A percentile compares a stretch with the other conserved stretches of the same genome.
Evolutionary conservation across 2,797 vertebrate genomes (phyloP).

Genomic region (Ibycter americanus): DNA sequence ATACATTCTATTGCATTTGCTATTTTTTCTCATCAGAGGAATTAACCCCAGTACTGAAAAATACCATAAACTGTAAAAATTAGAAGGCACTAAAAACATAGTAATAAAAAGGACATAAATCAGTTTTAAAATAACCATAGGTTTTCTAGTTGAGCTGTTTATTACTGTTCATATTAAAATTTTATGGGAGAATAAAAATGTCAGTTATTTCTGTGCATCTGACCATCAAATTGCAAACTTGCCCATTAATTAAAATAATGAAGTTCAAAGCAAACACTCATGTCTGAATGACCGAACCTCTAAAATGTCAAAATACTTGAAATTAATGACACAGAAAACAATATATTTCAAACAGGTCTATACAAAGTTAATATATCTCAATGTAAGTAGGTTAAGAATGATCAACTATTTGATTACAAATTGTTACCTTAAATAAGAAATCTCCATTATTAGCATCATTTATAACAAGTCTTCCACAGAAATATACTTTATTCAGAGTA

Average conservation of each 20-base stretch:
- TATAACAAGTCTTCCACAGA: not conserved
- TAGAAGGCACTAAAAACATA: not conserved
- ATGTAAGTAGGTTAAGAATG: not conserved
- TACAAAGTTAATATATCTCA: not conserved
- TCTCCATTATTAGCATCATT: not conserved
- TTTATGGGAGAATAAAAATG: conserved; percentile 25
- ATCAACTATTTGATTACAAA: not conserved
- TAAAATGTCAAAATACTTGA: not conserved
- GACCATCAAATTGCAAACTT: not conserved
- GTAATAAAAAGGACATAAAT: conserved; percentile 34
- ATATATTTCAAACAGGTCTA: not conserved
- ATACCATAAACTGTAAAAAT: conserved; percentile 23
- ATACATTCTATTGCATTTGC: not conserved
- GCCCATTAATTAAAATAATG: not conserved
- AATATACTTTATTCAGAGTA: not conserved
- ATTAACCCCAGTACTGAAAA: conserved; percentile 27
- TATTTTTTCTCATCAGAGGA: conserved; percentile 30
- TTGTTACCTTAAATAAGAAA: not conserved
- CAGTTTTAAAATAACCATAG: conserved; percentile 13
- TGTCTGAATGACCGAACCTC: not conserved
- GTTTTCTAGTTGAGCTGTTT: conserved; percentile 41
- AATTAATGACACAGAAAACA: not conserved
- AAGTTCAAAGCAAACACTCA: not conserved
- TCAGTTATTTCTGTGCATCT: not conserved
- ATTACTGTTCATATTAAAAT: not conserved